Conservation (phyloP, 1,140 invertebrate species). For the Piezodorus guildinii region DNA sequence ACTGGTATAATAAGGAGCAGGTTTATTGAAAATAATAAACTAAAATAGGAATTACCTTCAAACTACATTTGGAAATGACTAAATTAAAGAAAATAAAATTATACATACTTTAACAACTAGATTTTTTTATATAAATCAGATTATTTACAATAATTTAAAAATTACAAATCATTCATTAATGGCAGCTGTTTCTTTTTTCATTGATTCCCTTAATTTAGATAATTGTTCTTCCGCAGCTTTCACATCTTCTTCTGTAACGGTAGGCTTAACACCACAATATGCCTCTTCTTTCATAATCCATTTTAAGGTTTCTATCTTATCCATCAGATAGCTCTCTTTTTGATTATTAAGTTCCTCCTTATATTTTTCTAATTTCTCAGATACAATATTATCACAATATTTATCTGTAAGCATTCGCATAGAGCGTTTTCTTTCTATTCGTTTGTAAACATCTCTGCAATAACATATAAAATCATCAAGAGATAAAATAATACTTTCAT, state of each 20-base stretch:
- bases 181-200: background rate
- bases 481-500: too few relatives aligned
- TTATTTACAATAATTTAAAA: too few relatives aligned
- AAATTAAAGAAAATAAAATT: too few relatives aligned
- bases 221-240: conserved; percentile 31
- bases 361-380: conserved; percentile 51
- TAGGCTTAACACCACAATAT: conserved; percentile 46
- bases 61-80: too few relatives aligned
- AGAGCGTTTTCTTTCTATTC: conserved; percentile 45
- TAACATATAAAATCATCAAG: too few relatives aligned
- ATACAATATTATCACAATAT: conserved; percentile 51
- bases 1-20: too few relatives aligned
- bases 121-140: too few relatives aligned
- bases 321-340: conserved; percentile 50
- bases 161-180: background rate
- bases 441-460: conserved; percentile 19
- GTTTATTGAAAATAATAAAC: too few relatives aligned
- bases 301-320: conserved; percentile 44
- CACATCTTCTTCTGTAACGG: conserved; percentile 53
- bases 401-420: conserved; percentile 48
- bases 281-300: conserved; percentile 60
- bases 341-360: conserved; percentile 47
- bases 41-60: too few relatives aligned
- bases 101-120: too few relatives aligned
- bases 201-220: background rate